Percentiles rank a stretch among this genome's conserved stretches.
Conservation (phyloP, 2,797 vertebrate genomes). For the Gymnoscopelus braueri region DNA sequence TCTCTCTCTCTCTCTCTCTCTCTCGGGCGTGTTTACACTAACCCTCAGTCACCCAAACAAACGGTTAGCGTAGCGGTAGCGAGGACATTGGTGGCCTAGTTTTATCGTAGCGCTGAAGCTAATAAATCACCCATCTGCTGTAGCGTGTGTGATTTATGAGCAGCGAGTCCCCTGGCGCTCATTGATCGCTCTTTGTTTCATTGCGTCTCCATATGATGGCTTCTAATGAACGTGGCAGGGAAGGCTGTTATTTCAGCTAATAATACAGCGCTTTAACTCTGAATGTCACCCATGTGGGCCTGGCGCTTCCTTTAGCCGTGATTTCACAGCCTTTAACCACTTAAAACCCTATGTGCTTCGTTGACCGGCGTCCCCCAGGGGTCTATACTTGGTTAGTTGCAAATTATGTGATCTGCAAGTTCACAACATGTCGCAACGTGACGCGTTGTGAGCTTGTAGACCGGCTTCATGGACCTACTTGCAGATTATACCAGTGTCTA, state of each 20-base stretch:
- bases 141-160: constrained; percentile 12
- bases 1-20: neutral
- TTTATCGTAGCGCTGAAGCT: constrained; percentile 37
- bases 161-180: constrained; percentile 32
- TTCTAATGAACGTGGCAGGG: constrained; percentile 19
- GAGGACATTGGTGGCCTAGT: constrained; percentile 15
- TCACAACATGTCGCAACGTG: too few relatives aligned
- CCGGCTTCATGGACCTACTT: too few relatives aligned
- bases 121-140: constrained; percentile 48
- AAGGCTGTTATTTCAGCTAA: constrained; percentile 14
- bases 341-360: too few relatives aligned
- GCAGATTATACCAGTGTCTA: too few relatives aligned
- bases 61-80: constrained; percentile 19
- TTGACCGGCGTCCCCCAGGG: too few relatives aligned
- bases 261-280: constrained; percentile 4
- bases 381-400: too few relatives aligned
- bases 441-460: too few relatives aligned
- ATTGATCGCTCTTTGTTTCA: constrained; percentile 19
- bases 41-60: constrained; percentile 17
- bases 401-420: too few relatives aligned
- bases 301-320: neutral
- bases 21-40: constrained; percentile 27
- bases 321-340: constrained; percentile 19
- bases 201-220: constrained; percentile 26
- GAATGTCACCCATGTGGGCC: neutral